These are phyloP conservation scores for Tetramorium parvispinum DNA, from an alignment of 1,140 invertebrate genomes.

Conservation along the genomic window DNA sequence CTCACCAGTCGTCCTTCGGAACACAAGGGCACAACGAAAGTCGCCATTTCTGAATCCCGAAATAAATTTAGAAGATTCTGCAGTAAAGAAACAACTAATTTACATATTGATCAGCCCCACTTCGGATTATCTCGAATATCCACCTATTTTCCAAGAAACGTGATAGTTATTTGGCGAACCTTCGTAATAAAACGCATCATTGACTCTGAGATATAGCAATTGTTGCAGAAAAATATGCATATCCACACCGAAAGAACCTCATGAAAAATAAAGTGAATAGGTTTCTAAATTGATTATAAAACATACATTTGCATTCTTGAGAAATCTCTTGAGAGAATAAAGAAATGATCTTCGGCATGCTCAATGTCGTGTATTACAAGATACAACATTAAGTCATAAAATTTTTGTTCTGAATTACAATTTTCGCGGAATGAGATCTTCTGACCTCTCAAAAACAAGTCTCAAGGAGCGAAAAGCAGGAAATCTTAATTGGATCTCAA, in stretches of 20 bases:
- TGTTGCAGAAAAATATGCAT: neutral
- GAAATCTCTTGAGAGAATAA: neutral
- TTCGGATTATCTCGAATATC: neutral
- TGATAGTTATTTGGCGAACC: neutral
- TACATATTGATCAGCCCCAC: slow-evolving; percentile 59
- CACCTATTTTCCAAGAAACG: slow-evolving; percentile 16
- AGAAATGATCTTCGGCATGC: neutral
- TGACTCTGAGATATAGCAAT: neutral
- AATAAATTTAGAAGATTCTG: slow-evolving; percentile 34
- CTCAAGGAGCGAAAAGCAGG: neutral
- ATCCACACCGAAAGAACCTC: neutral
- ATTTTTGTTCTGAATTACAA: neutral
- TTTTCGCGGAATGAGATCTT: neutral
- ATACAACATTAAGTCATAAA: neutral
- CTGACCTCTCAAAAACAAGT: neutral
- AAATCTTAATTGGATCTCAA: slow-evolving; percentile 13
- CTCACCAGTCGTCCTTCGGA: slow-evolving; percentile 58
- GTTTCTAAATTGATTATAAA: neutral
- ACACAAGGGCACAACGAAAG: slow-evolving; percentile 19
- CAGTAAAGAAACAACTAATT: slow-evolving; percentile 27
- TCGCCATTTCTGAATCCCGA: slow-evolving; percentile 32
- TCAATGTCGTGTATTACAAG: neutral
- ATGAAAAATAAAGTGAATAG: neutral
- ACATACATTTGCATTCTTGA: neutral
- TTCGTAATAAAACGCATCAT: neutral